Base-by-base conservation (phyloP, 1,140 invertebrate genomes). In the Lepidurus apus region DNA sequence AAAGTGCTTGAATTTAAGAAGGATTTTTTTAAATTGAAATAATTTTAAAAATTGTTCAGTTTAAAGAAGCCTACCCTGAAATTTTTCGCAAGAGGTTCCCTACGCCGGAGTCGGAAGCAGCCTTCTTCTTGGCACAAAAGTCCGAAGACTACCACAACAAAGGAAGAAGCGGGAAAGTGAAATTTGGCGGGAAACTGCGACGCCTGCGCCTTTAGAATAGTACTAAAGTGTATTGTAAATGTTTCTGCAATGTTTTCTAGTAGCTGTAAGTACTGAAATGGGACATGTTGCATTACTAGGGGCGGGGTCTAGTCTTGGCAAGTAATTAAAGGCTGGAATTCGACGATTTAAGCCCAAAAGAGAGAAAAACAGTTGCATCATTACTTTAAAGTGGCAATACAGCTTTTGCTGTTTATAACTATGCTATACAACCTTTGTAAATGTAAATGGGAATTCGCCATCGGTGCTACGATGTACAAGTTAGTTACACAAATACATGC, bases 11-110 rank as follows among this genome's bases (percentile, higher is more conserved):
- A 73, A 3, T 73, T 73, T 3, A n/a, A n/a, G 65, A n/a, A n/a
- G 2, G 65, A 73, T 73, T 73, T n/a, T n/a, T n/a, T n/a, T n/a
- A 0, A 73, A 0, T 75, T 43, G 6, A 42, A 21, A 13, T 74
- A 1, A 24, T 75, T 24, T 43, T 43, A 11, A 11, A 21, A n/a
- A 24, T 47, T 34, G n/a, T 78, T 34, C 43, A 79, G 78, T 79
- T 79, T 34, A 73, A 79, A 74, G 78, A 43, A 44, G 74, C 78
- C 42, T 79, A 79, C 53, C 78, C 78, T 21, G 74, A 75, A 34
- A 79, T 79, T 74, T 79, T 45, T 45, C 42, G 42, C 43, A 47
- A 44, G 21, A 74, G 45, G 44, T 79, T 79, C 43, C 78, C 78
- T 45, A 79, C 74, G 34, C 43, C 43, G 21, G 75, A 77, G 42